phyloP scores from a whole-genome alignment of 2,888 invertebrate species.

The Conistra vaccinii region DNA sequence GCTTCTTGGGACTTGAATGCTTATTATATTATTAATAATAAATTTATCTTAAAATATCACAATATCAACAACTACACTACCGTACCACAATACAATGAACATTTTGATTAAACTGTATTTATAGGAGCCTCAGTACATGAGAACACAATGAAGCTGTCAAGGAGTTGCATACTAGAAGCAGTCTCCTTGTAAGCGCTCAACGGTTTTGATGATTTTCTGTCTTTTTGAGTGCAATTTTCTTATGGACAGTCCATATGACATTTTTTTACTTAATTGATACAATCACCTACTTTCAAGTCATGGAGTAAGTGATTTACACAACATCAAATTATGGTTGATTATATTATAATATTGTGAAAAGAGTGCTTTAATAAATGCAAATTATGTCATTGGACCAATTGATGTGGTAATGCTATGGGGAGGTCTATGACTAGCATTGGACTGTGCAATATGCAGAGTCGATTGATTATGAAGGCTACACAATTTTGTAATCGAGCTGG shows the following conservation, averaged over 20 bases:
- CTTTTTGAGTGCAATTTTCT: not conserved
- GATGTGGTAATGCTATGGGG: not conserved
- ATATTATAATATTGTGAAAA: not conserved
- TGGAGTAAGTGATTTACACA: not conserved
- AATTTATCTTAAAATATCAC: constrained; percentile 88
- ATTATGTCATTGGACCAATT: not conserved
- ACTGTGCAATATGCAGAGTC: not conserved
- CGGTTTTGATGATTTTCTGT: not conserved
- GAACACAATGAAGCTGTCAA: not conserved
- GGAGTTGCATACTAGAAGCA: not conserved
- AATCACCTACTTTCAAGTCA: not conserved
- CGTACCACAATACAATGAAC: constrained; percentile 75
- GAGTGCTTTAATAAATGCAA: constrained; percentile 16
- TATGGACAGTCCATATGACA: not conserved
- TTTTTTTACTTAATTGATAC: not conserved
- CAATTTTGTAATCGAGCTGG: not conserved
- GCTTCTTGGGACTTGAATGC: constrained; percentile 78
- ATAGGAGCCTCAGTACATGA: constrained; percentile 21
- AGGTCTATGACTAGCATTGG: not conserved
- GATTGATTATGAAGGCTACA: not conserved
- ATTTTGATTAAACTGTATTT: constrained; percentile 62
- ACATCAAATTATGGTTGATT: constrained; percentile 19
- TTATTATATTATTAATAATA: constrained; percentile 72
- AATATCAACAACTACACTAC: constrained; percentile 87
- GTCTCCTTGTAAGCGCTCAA: not conserved